Conservation (phyloP, 2,113 vertebrate species). For the Clarias macrocephalus region DNA sequence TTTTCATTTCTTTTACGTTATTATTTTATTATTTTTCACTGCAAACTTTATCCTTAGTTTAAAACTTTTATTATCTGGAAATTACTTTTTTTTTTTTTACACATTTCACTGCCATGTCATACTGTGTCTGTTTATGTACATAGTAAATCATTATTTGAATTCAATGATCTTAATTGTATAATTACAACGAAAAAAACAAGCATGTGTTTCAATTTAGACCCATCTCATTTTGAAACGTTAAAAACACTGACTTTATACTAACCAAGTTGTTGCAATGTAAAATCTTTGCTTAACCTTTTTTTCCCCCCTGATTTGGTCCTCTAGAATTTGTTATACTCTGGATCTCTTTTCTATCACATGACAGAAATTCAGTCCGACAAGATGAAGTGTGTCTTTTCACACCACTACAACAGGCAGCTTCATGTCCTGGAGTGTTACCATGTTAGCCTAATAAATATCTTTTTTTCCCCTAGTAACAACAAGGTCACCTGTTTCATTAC, state of each 20-base stretch:
- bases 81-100: too few species aligned
- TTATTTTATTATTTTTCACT: too few species aligned
- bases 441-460: neutral
- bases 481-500: neutral
- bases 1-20: too few species aligned
- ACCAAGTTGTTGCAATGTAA: neutral
- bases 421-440: neutral
- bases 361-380: neutral
- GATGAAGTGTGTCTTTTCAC: constrained; percentile 1
- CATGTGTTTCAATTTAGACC: neutral
- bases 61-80: too few species aligned
- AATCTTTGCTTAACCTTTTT: neutral
- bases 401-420: too few species aligned
- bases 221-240: neutral
- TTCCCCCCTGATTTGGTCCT: neutral
- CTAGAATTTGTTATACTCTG: neutral
- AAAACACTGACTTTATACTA: neutral
- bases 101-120: too few species aligned
- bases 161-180: neutral
- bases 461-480: neutral
- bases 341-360: neutral
- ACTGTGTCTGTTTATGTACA: too few species aligned
- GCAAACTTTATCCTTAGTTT: too few species aligned
- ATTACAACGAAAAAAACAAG: neutral
- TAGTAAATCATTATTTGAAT: too few species aligned